Base-by-base conservation (phyloP, 2,888 invertebrate genomes). In the Protonemura montana region DNA sequence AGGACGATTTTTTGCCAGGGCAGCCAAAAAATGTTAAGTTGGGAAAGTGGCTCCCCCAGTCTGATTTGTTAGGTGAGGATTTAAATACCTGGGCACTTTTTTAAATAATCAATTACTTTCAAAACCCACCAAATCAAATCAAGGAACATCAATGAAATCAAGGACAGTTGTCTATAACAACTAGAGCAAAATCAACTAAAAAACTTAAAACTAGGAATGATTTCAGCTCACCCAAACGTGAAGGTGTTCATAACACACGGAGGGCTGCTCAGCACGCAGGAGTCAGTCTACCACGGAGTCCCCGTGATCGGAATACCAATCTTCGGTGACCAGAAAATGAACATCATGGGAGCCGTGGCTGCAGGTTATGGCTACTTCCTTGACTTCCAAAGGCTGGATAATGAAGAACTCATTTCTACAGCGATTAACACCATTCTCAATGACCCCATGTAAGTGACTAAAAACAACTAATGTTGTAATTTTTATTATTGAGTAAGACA, bases 201-300 rank as follows among this genome's bases (percentile, higher is more conserved):
- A 35, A 35, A 35, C 10, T 3, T 35, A 35, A 6, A 35, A 35
- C 3, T 35, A 6, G 35, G 10, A 35, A 10, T 35, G 3, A 35
- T 80, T 81, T 30, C 30, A 81, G 91, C 92, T 0, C 94, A 94
- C 90, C 91, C 91, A 0, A 93, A 93, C 87, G 91, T 93, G 0
- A 92, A 92, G 88, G 89, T 93, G 0, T 94, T 94, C 88, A 92
- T 94, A 87, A 93, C 93, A 16, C 93, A 94, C 89, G 94, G 93
- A 59, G 94, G 94, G 0, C 90, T 93, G 80, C 91, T 94, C 89
- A 93, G 93, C 87, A 91, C 92, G 13, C 92, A 92, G 87, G 94
- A 94, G 89, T 91, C 94, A 0, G 91, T 93, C 29, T 90, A 92
- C 87, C 91, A 91, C 78, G 91, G 90, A 28, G 92, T 92, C 76